phyloP scores from a whole-genome alignment of 2,113 vertebrate species.

The Python bivittatus region DNA sequence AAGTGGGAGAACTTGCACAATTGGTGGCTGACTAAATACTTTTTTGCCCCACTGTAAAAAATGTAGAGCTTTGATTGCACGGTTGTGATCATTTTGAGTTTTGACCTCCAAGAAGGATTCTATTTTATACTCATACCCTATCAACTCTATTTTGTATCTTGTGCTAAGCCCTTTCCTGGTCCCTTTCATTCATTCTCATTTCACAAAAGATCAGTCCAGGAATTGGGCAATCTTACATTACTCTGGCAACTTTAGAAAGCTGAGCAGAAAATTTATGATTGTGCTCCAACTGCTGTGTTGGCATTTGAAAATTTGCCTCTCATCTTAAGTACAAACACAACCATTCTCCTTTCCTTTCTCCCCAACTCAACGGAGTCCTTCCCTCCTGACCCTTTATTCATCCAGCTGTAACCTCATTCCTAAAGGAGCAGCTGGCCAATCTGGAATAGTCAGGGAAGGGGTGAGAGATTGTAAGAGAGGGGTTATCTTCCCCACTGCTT shows the following conservation, averaged over 20 bases:
- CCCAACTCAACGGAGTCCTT: not conserved
- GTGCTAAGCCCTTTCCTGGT: not conserved
- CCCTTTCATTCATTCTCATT: not conserved
- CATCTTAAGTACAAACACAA: not conserved
- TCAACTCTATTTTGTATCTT: not conserved
- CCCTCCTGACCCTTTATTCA: not conserved
- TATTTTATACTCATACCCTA: not conserved
- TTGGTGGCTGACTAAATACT: too few relatives aligned
- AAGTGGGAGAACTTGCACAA: too few relatives aligned
- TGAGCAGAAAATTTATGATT: not conserved
- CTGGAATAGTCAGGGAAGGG: not conserved
- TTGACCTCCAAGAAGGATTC: not conserved
- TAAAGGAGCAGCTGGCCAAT: conserved; percentile 8
- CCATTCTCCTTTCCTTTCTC: not conserved
- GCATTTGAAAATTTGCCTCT: not conserved
- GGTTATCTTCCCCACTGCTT: not conserved
- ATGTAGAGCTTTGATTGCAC: not conserved
- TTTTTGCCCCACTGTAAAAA: too few relatives aligned
- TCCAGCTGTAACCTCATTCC: not conserved
- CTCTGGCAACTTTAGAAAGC: not conserved
- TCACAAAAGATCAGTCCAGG: not conserved
- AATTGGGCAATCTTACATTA: not conserved
- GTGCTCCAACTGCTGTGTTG: not conserved
- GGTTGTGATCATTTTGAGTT: not conserved
- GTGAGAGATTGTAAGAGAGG: not conserved